phyloP scores from a whole-genome alignment of 2,797 vertebrate species.

The Chaunax sp. region DNA sequence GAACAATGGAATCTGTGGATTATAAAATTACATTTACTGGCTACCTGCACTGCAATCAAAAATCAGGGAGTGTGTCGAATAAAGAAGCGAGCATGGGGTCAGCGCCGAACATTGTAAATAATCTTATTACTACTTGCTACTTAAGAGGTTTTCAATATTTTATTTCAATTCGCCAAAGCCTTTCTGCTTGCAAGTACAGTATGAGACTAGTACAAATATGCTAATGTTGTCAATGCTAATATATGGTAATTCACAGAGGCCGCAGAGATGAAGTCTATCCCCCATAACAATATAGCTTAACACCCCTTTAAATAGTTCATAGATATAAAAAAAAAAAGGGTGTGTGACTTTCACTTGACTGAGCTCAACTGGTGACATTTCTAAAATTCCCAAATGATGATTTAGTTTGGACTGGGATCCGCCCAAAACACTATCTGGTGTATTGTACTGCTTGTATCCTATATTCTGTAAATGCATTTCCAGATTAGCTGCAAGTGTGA shows the following conservation, averaged over 20 bases:
- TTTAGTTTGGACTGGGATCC: not conserved
- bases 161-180: conserved; percentile 8
- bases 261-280: not conserved
- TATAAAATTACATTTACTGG: conserved; percentile 27
- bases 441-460: not conserved
- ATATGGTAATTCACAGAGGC: conserved; percentile 13
- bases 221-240: conserved; percentile 13
- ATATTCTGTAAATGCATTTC: not conserved
- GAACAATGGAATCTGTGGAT: conserved; percentile 38
- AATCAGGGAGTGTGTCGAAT: conserved; percentile 29
- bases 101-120: conserved; percentile 27
- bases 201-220: conserved; percentile 5
- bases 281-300: not conserved
- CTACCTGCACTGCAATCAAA: conserved; percentile 30
- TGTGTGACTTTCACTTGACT: not conserved
- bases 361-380: not conserved
- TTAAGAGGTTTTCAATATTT: conserved; percentile 18
- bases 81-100: conserved; percentile 13
- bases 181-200: conserved; percentile 15
- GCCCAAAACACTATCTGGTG: not conserved
- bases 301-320: not conserved
- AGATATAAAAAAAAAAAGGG: no score
- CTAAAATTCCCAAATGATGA: not conserved
- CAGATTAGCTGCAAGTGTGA: no score
- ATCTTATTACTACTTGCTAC: conserved; percentile 7